phyloP scores from a whole-genome alignment of 2,797 vertebrate genomes.

The Gallinago stenura region DNA sequence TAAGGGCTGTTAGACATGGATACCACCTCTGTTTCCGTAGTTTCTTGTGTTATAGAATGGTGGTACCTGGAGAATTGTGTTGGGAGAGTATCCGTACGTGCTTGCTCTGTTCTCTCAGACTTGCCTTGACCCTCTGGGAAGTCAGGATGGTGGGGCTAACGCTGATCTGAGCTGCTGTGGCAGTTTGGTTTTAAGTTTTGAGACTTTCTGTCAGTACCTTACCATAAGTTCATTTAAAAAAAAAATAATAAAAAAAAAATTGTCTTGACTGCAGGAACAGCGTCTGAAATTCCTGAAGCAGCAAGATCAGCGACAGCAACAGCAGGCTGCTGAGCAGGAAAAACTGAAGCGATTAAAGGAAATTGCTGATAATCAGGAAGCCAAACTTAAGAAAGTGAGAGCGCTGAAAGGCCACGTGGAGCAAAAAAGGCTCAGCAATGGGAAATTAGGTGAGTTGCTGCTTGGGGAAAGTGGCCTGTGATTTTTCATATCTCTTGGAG shows the following conservation, averaged over 20 bases:
- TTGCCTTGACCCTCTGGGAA: neutral
- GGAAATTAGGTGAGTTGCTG: conserved; percentile 86
- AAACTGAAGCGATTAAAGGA: conserved; percentile 88
- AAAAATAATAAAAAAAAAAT: neutral
- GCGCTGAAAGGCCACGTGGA: conserved; percentile 93
- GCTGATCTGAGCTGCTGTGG: neutral
- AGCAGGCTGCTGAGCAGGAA: conserved; percentile 88
- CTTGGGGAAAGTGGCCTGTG: neutral
- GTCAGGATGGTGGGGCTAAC: neutral
- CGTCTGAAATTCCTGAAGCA: conserved; percentile 92
- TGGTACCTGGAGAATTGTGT: neutral
- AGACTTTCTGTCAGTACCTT: neutral
- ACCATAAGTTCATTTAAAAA: neutral
- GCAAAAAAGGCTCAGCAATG: conserved; percentile 92
- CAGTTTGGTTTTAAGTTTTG: neutral
- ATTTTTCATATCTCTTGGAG: neutral
- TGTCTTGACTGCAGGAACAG: conserved; percentile 85
- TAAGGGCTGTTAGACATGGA: neutral
- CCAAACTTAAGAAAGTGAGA: conserved; percentile 90
- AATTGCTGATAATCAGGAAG: conserved; percentile 92
- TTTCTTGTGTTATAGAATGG: neutral
- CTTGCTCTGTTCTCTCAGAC: neutral
- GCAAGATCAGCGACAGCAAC: conserved; percentile 92
- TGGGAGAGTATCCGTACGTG: fast-evolving
- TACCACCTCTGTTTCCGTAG: neutral